phyloP scores from a whole-genome alignment of 2,113 vertebrate genomes.

The Miniopterus natalensis region DNA sequence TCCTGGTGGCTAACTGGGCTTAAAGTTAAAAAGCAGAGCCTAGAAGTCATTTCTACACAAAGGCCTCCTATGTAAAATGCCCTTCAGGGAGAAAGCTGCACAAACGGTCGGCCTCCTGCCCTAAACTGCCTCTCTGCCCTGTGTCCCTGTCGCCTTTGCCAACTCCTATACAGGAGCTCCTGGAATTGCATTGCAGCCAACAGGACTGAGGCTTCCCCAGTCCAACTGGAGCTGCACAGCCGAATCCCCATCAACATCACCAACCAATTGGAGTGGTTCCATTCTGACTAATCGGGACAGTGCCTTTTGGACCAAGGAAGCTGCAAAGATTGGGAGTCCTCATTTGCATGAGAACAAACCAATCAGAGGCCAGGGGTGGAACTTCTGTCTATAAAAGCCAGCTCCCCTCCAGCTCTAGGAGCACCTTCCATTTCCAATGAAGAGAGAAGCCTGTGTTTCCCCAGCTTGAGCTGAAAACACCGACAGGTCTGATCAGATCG shows the following conservation, averaged over 20 bases:
- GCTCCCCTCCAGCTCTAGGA: not conserved
- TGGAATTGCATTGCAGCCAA: not conserved
- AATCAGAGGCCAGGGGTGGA: not conserved
- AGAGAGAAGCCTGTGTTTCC: not conserved
- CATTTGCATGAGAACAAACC: not conserved
- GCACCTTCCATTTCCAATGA: not conserved
- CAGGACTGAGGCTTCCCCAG: not conserved
- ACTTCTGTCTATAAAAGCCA: not conserved
- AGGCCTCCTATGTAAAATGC: not conserved
- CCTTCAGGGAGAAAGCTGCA: not conserved
- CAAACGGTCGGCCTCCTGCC: not conserved
- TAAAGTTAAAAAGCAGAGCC: not conserved
- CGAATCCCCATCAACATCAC: not conserved
- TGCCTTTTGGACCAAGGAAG: not conserved
- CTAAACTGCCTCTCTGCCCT: not conserved
- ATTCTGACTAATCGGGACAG: not conserved
- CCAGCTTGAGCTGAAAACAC: not conserved
- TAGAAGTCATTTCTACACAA: not conserved
- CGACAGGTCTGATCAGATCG: not conserved
- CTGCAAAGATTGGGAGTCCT: not conserved
- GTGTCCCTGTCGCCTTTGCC: not conserved
- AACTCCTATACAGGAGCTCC: not conserved
- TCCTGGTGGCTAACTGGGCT: not conserved
- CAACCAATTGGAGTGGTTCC: not conserved
- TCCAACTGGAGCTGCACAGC: not conserved